phyloP scores from a whole-genome alignment of 2,888 invertebrate genomes.

The Pseudanteris insignis region DNA sequence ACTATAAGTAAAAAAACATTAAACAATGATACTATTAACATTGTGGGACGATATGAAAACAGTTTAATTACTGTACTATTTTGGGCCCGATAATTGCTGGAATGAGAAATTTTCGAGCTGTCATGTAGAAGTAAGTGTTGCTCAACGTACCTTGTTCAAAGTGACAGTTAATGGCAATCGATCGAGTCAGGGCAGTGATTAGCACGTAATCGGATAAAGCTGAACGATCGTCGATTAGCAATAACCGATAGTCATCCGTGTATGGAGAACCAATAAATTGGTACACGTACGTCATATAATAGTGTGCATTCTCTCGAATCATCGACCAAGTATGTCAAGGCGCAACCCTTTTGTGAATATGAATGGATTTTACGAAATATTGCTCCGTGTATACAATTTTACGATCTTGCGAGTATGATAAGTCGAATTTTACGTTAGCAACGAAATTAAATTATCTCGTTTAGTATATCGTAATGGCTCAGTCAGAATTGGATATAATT shows the following conservation, averaged over 20 bases:
- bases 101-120: constrained; percentile 6
- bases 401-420: too few relatives aligned
- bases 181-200: constrained; percentile 58
- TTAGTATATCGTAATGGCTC: too few relatives aligned
- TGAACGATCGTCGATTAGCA: constrained; percentile 61
- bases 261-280: constrained; percentile 54
- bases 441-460: too few relatives aligned
- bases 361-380: too few relatives aligned
- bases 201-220: constrained; percentile 60
- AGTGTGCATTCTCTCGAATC: constrained; percentile 25
- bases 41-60: too few relatives aligned
- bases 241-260: constrained; percentile 57
- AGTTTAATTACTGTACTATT: not conserved
- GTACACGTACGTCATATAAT: constrained; percentile 45
- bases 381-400: too few relatives aligned
- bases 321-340: constrained; percentile 18
- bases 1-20: too few relatives aligned
- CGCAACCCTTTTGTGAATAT: constrained; percentile 5
- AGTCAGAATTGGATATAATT: too few relatives aligned
- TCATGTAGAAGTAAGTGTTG: constrained; percentile 17
- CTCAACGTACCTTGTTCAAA: constrained; percentile 46
- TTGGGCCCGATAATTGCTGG: not conserved
- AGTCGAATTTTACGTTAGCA: too few relatives aligned
- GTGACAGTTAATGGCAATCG: constrained; percentile 53
- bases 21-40: too few relatives aligned